These are phyloP conservation scores for Sebastes oblongus DNA, from an alignment of 2,797 vertebrate species.

Conservation along the genomic window DNA sequence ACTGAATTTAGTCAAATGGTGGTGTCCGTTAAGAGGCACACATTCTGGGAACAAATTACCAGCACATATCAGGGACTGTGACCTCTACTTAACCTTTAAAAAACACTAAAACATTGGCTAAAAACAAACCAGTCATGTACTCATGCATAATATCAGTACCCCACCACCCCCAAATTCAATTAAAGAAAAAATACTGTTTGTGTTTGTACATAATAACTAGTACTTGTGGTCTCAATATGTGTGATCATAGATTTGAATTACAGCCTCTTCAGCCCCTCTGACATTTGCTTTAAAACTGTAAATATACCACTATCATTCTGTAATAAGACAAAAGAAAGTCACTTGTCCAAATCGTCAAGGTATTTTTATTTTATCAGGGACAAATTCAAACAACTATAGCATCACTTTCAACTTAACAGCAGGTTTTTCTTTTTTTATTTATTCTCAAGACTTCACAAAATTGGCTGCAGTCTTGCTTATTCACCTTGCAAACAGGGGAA, in stretches of 20 bases:
- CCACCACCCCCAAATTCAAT: too few species aligned
- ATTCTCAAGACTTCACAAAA: conserved; percentile 49
- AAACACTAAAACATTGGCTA: too few species aligned
- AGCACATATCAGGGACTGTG: too few species aligned
- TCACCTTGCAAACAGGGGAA: conserved; percentile 52
- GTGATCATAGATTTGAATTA: not conserved
- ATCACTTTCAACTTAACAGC: conserved; percentile 51
- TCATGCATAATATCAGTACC: too few species aligned
- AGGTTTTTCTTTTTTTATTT: conserved; percentile 3
- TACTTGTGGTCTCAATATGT: not conserved
- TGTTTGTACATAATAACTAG: not conserved
- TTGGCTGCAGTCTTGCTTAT: conserved; percentile 15
- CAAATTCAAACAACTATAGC: conserved; percentile 67
- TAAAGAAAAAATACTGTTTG: too few species aligned
- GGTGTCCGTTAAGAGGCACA: too few species aligned
- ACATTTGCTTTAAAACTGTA: not conserved
- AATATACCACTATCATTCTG: not conserved
- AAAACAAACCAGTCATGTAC: too few species aligned
- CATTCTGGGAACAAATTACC: too few species aligned
- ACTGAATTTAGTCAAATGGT: too few species aligned
- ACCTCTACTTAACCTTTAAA: too few species aligned
- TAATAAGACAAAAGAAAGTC: not conserved
- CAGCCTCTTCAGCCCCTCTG: too few species aligned
- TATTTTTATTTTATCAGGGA: conserved; percentile 67
- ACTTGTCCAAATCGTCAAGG: conserved; percentile 44